Percentiles rank a stretch among this genome's conserved stretches.
These are phyloP conservation scores for Diglossa brunneiventris DNA, from an alignment of 2,113 vertebrate genomes.

Conservation along the genomic window DNA sequence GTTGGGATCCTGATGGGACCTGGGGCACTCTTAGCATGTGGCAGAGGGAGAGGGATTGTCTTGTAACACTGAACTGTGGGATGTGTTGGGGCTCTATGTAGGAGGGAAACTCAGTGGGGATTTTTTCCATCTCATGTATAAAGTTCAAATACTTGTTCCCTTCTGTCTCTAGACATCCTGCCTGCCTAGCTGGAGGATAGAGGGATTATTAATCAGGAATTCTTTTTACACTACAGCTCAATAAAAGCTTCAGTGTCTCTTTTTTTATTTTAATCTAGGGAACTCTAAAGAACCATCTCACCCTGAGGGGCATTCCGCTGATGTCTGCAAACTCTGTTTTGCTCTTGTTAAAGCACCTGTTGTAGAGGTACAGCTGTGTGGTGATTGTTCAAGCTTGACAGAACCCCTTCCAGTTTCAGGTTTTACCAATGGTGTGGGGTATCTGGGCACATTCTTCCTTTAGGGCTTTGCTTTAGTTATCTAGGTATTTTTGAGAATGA, in stretches of 20 bases:
- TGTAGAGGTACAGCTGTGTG: slow-evolving; percentile 48
- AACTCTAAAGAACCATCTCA: slow-evolving; percentile 2
- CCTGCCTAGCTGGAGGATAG: neutral
- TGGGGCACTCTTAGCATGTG: neutral
- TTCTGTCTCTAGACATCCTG: neutral
- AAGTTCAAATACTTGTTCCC: neutral
- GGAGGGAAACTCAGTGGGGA: neutral
- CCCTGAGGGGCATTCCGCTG: neutral
- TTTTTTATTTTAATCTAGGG: neutral
- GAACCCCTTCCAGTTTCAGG: slow-evolving; percentile 13
- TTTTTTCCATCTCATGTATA: neutral
- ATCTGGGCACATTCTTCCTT: neutral
- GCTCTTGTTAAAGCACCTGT: slow-evolving; percentile 41
- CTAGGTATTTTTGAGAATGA: neutral
- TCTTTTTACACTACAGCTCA: neutral
- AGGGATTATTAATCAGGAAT: neutral
- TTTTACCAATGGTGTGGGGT: neutral
- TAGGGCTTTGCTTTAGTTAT: neutral
- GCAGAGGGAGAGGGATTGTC: neutral
- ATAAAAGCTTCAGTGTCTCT: neutral
- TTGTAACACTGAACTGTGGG: neutral
- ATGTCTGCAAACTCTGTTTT: slow-evolving; percentile 30
- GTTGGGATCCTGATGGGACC: neutral
- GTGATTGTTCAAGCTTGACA: slow-evolving; percentile 40
- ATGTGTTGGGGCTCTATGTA: neutral